A percentile compares a stretch with the other conserved stretches of the same genome.
Evolutionary conservation across 2,797 vertebrate species (phyloP).

Genomic region (Pteronotus mesoamericanus): DNA sequence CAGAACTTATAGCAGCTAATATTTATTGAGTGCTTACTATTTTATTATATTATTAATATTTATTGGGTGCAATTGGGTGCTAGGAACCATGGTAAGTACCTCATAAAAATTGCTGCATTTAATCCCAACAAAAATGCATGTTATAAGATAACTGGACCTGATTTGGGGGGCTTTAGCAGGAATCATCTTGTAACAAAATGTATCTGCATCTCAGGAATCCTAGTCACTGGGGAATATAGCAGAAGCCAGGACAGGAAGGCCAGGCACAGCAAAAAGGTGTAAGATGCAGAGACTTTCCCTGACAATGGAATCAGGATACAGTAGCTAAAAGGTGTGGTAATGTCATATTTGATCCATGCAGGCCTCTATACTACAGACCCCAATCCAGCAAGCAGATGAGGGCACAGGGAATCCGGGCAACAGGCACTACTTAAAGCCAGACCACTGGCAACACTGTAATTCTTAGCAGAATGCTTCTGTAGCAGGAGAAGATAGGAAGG

Average conservation of each 20-base stretch:
- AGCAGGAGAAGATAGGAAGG: not conserved
- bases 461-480: not conserved
- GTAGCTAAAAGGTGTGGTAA: not conserved
- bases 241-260: not conserved
- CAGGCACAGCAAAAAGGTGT: fast-evolving
- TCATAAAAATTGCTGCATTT: not conserved
- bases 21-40: not conserved
- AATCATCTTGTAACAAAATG: not conserved
- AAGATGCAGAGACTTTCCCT: not conserved
- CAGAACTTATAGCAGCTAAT: not conserved
- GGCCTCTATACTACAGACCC: not conserved
- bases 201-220: not conserved
- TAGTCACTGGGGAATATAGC: not conserved
- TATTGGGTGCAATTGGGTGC: too few species aligned
- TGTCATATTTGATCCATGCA: not conserved
- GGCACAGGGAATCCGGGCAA: not conserved
- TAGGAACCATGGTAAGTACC: not conserved
- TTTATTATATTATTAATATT: too few species aligned
- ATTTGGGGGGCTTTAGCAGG: not conserved
- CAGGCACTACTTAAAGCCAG: not conserved
- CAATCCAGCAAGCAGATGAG: not conserved
- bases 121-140: not conserved
- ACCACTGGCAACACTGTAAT: too few species aligned
- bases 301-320: not conserved
- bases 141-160: not conserved